These are phyloP conservation scores for Hippocampus zosterae DNA, from an alignment of 2,113 vertebrate species.

Conservation along the genomic window DNA sequence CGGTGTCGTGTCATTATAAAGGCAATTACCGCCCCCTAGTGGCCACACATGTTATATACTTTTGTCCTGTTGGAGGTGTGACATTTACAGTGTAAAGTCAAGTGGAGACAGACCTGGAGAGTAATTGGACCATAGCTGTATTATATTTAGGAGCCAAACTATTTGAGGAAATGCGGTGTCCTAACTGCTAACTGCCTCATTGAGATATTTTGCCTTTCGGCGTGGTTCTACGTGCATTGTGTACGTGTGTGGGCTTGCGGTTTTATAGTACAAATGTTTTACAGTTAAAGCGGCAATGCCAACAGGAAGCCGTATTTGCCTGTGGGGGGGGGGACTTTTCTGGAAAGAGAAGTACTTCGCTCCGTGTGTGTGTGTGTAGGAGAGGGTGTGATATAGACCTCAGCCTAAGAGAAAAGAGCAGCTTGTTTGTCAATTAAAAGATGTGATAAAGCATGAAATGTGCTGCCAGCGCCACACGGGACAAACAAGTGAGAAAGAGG, in stretches of 20 bases:
- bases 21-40: not conserved
- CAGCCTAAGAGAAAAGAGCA: slow-evolving; percentile 80
- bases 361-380: slow-evolving; percentile 29
- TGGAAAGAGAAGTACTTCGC: slow-evolving; percentile 53
- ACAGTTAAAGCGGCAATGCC: slow-evolving; percentile 55
- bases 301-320: slow-evolving; percentile 36
- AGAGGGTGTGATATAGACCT: slow-evolving; percentile 75
- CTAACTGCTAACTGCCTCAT: not conserved
- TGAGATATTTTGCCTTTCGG: not conserved
- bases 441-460: slow-evolving; percentile 83
- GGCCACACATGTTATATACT: not conserved
- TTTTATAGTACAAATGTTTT: slow-evolving; percentile 39
- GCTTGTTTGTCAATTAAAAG: slow-evolving; percentile 84
- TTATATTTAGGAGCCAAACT: not conserved
- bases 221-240: not conserved
- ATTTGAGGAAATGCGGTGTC: not conserved
- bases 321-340: slow-evolving; percentile 7
- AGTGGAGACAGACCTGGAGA: not conserved
- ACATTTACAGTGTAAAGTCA: not conserved
- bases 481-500: slow-evolving; percentile 52
- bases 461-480: slow-evolving; percentile 73
- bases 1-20: not conserved
- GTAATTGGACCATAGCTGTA: not conserved
- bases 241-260: not conserved
- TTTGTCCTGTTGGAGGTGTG: not conserved